phyloP scores from a whole-genome alignment of 2,113 vertebrate species.

The Lepus europaeus region DNA sequence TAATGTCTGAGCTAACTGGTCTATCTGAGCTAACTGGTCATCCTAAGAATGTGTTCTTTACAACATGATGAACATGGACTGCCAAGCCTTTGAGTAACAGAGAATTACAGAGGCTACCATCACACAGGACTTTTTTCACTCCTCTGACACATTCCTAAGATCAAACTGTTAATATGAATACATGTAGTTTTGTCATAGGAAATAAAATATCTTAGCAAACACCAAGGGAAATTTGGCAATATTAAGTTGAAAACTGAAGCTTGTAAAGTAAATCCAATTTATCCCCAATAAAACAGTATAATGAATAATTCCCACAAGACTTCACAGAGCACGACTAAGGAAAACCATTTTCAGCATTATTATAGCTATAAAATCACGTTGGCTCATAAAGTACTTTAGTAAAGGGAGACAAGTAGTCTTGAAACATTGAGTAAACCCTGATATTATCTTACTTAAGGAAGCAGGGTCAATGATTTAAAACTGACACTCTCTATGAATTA shows the following conservation, averaged over 20 bases:
- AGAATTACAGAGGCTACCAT: slow-evolving; percentile 77
- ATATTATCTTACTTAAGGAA: slow-evolving; percentile 42
- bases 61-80: slow-evolving; percentile 62
- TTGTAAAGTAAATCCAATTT: slow-evolving; percentile 74
- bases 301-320: slow-evolving; percentile 73
- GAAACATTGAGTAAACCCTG: slow-evolving; percentile 32
- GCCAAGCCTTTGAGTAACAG: slow-evolving; percentile 73
- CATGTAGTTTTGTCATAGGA: slow-evolving; percentile 68
- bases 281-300: slow-evolving; percentile 71
- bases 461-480: not conserved
- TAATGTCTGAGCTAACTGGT: no score
- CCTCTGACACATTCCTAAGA: slow-evolving; percentile 77
- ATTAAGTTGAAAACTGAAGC: slow-evolving; percentile 71
- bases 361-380: slow-evolving; percentile 81
- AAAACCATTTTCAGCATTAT: slow-evolving; percentile 82
- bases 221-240: slow-evolving; percentile 41
- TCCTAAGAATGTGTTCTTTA: not conserved
- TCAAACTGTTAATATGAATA: slow-evolving; percentile 83
- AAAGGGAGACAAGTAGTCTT: slow-evolving; percentile 5
- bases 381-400: slow-evolving; percentile 75
- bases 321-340: slow-evolving; percentile 73
- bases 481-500: not conserved
- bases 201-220: slow-evolving; percentile 76
- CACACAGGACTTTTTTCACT: slow-evolving; percentile 69
- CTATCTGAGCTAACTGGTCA: no score